A percentile compares a stretch with the other conserved stretches of the same genome.
Conservation (phyloP, 2,797 vertebrate genomes). For the Bradypodion ventrale region DNA sequence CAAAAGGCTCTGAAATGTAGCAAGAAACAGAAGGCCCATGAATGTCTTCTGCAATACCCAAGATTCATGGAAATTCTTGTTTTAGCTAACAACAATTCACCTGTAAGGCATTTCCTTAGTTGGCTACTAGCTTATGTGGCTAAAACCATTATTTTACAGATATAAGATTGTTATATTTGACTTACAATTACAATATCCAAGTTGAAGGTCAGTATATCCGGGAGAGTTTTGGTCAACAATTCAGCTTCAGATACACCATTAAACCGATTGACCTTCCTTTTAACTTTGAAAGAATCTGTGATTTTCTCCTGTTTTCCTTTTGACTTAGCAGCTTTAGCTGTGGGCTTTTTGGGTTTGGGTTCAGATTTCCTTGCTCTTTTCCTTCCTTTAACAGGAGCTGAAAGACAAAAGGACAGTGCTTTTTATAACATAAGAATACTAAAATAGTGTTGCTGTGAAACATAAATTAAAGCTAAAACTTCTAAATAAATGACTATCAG, state of each 20-base stretch:
- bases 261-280: conserved; percentile 95
- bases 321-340: conserved; percentile 72
- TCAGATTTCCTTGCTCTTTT: conserved; percentile 75
- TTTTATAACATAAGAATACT: background rate
- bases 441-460: background rate
- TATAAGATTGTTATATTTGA: conserved; percentile 45
- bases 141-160: background rate
- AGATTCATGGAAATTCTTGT: background rate
- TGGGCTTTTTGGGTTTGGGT: conserved; percentile 79
- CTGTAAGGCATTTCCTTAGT: background rate
- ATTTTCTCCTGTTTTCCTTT: conserved; percentile 96
- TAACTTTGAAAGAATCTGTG: conserved; percentile 94
- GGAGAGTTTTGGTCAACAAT: conserved; percentile 93
- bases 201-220: conserved; percentile 94
- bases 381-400: conserved; percentile 85
- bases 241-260: conserved; percentile 97
- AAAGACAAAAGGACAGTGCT: conserved; percentile 51
- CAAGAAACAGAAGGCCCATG: background rate
- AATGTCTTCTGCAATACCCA: background rate
- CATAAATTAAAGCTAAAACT: background rate
- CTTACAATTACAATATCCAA: conserved; percentile 98
- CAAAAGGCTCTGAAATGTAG: background rate
- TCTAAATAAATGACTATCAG: background rate
- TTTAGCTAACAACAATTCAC: background rate
- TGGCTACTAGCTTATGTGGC: background rate